Conservation (phyloP, 2,797 vertebrate genomes). For the Schizopygopsis pylzovi region DNA sequence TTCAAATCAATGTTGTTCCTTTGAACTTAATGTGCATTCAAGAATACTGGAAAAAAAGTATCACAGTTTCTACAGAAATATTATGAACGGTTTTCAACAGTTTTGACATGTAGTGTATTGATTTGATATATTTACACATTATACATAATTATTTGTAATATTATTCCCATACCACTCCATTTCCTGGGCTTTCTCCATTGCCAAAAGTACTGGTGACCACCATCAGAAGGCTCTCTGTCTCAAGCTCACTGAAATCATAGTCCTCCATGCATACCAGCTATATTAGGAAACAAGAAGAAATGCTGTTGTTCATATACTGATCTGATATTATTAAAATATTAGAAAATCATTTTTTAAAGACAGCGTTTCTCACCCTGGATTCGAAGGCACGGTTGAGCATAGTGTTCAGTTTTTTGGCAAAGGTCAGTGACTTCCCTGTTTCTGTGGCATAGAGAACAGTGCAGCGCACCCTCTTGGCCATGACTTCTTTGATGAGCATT, state of each 20-base stretch:
- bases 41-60: background rate
- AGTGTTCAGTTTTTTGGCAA: slow-evolving; percentile 75
- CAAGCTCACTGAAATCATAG: slow-evolving; percentile 76
- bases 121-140: background rate
- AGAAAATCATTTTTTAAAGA: background rate
- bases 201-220: slow-evolving; percentile 88
- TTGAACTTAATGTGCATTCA: background rate
- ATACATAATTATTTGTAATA: background rate
- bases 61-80: background rate
- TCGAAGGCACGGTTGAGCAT: slow-evolving; percentile 83
- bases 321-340: background rate
- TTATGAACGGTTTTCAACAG: background rate
- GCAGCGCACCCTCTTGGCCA: slow-evolving; percentile 73
- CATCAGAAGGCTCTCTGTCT: slow-evolving; percentile 79
- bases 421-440: slow-evolving; percentile 82
- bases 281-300: background rate
- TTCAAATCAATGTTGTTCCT: background rate
- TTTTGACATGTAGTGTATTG: background rate
- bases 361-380: slow-evolving; percentile 72
- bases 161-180: slow-evolving; percentile 79
- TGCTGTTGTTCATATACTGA: background rate
- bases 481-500: slow-evolving; percentile 68
- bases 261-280: slow-evolving; percentile 86
- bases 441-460: slow-evolving; percentile 86
- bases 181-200: slow-evolving; percentile 83